Evolutionary conservation across 1,140 invertebrate genomes (phyloP).

Genomic region (Conus betulinus): DNA sequence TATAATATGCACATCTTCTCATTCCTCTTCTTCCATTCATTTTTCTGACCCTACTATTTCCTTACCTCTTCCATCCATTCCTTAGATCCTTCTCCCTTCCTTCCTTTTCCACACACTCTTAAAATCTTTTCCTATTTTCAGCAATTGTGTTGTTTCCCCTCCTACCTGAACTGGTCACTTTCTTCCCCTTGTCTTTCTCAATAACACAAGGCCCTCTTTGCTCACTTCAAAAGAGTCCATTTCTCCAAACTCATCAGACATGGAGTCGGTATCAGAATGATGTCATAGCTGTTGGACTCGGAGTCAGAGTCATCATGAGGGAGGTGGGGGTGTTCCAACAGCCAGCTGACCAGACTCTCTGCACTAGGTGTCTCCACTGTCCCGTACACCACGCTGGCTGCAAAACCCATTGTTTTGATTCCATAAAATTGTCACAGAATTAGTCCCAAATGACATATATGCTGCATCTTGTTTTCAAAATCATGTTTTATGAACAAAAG

Average conservation of each 20-base stretch:
- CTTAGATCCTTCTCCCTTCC: too few relatives aligned
- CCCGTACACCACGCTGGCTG: conserved; percentile 24
- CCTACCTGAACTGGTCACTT: neutral
- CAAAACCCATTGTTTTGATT: too few relatives aligned
- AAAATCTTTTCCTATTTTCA: too few relatives aligned
- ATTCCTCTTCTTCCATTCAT: too few relatives aligned
- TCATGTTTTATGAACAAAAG: too few relatives aligned
- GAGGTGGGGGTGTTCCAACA: conserved; percentile 85
- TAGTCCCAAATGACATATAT: neutral
- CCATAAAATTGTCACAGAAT: too few relatives aligned
- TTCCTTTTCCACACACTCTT: too few relatives aligned
- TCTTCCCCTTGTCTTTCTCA: neutral
- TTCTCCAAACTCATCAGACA: conserved; percentile 78
- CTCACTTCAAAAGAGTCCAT: conserved; percentile 62
- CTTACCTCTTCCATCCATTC: too few relatives aligned
- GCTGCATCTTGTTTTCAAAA: too few relatives aligned
- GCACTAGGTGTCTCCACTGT: conserved; percentile 75
- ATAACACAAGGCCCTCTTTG: too few relatives aligned
- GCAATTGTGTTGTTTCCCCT: neutral
- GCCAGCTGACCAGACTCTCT: conserved; percentile 88
- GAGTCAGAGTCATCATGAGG: conserved; percentile 64
- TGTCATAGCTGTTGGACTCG: conserved; percentile 73
- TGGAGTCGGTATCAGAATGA: conserved; percentile 82
- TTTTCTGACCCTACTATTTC: too few relatives aligned
- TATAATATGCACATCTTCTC: too few relatives aligned